These are phyloP conservation scores for Lepus europaeus DNA, from an alignment of 2,113 vertebrate species.

Conservation along the genomic window DNA sequence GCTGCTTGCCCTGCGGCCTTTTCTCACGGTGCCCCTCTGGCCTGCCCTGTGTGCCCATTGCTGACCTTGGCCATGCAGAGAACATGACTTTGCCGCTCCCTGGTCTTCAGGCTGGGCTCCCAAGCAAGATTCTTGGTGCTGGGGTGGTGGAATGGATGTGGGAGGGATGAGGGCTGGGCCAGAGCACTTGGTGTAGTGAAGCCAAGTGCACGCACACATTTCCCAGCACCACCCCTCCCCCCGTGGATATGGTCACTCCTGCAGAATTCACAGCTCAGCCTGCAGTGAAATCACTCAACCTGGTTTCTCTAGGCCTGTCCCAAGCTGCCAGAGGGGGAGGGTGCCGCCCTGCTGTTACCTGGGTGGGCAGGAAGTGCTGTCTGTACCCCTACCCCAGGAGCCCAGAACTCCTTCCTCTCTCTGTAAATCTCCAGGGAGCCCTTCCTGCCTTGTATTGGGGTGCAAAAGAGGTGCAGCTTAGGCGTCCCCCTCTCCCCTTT, in stretches of 20 bases:
- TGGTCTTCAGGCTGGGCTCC: background rate
- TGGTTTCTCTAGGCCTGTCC: background rate
- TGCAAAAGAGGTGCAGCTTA: background rate
- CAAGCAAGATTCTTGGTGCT: background rate
- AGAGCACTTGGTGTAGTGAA: background rate
- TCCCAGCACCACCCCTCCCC: too few relatives aligned
- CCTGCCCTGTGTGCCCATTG: background rate
- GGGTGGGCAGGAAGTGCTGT: background rate
- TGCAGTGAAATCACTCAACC: background rate
- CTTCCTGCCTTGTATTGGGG: background rate
- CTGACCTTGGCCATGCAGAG: background rate
- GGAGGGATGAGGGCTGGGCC: background rate
- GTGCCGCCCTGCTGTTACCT: background rate
- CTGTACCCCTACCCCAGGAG: too few relatives aligned
- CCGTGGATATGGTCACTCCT: too few relatives aligned
- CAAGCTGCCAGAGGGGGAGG: too few relatives aligned
- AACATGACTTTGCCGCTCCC: background rate
- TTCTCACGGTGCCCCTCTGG: background rate
- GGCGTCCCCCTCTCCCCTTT: background rate
- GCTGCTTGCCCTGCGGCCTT: background rate
- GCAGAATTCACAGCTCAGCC: too few relatives aligned
- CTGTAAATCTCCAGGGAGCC: background rate
- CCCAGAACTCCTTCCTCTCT: background rate
- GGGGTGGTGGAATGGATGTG: background rate
- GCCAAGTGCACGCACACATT: too few relatives aligned